phyloP scores from a whole-genome alignment of 2,888 invertebrate species.

The Lasioglossum marginatum region DNA sequence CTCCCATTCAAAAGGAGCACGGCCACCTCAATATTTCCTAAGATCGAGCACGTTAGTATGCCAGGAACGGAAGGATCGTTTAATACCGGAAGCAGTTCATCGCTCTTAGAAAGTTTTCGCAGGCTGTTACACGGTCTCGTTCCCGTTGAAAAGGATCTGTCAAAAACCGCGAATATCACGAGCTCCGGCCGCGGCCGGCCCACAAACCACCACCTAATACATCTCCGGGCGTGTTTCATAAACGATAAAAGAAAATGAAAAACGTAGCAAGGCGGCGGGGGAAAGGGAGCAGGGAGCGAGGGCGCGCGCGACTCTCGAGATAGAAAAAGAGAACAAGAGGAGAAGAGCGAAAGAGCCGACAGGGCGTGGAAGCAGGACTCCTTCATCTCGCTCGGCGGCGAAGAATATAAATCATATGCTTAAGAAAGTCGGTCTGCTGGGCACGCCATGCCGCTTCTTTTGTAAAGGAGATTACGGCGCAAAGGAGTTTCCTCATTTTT shows the following conservation, averaged over 20 bases:
- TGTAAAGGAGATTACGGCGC: conserved; percentile 67
- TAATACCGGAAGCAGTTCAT: not conserved
- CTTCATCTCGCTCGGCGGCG: conserved; percentile 47
- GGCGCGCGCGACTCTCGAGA: not conserved
- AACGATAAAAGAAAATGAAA: conserved; percentile 52
- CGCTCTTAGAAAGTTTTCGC: not conserved
- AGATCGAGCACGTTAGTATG: not conserved
- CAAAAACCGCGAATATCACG: conserved; percentile 18
- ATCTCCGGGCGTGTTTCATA: conserved; percentile 36
- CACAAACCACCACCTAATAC: conserved; percentile 9
- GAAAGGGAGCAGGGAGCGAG: not conserved
- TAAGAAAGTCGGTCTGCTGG: conserved; percentile 54
- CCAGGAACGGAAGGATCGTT: conserved; percentile 2
- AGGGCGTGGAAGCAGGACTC: conserved; percentile 41
- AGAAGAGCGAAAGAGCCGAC: conserved; percentile 38
- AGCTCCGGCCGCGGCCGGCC: not conserved
- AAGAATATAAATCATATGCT: conserved; percentile 70
- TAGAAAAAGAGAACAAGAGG: not conserved
- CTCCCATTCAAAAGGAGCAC: not conserved
- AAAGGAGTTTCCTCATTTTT: conserved; percentile 70
- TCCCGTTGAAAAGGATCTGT: conserved; percentile 18
- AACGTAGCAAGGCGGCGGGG: conserved; percentile 9
- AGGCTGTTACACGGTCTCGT: not conserved
- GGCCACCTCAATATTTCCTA: not conserved
- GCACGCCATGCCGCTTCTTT: conserved; percentile 56